Conservation (phyloP, 2,888 invertebrate species). For the Macroteleia sp. region DNA sequence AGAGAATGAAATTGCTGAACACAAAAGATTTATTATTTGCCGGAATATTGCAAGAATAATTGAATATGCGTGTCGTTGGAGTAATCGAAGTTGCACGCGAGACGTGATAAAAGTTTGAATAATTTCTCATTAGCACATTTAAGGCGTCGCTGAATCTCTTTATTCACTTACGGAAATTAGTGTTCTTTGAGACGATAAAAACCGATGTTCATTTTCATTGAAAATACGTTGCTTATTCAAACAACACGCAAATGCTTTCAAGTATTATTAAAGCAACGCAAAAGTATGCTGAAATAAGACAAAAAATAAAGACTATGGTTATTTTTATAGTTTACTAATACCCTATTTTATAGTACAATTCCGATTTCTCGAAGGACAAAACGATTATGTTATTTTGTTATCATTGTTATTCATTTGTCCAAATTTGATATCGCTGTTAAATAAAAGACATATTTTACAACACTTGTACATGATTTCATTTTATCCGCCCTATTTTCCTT, state of each 20-base stretch:
- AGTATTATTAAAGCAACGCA: slow-evolving; percentile 42
- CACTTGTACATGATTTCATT: slow-evolving; percentile 21
- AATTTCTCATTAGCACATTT: slow-evolving; percentile 57
- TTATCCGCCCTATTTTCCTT: slow-evolving; percentile 17
- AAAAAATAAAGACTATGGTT: slow-evolving; percentile 9
- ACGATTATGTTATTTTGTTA: slow-evolving; percentile 58
- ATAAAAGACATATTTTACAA: slow-evolving; percentile 59
- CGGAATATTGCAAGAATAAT: slow-evolving; percentile 15
- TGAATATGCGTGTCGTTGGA: slow-evolving; percentile 55
- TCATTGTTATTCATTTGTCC: slow-evolving; percentile 55
- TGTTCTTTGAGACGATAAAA: slow-evolving; percentile 58
- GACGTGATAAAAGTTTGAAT: slow-evolving; percentile 60
- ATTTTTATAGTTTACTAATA: slow-evolving; percentile 48
- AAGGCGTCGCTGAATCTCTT: slow-evolving; percentile 55
- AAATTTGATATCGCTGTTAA: slow-evolving; percentile 60
- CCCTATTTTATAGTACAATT: slow-evolving; percentile 37
- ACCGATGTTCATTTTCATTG: slow-evolving; percentile 39
- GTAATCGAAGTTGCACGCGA: slow-evolving; percentile 44
- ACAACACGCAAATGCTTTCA: slow-evolving; percentile 59
- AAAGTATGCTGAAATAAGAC: slow-evolving; percentile 43
- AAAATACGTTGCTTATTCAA: slow-evolving; percentile 55
- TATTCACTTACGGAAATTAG: slow-evolving; percentile 55
- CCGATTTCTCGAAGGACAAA: slow-evolving; percentile 37
- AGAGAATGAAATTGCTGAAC: not conserved
- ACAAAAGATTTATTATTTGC: slow-evolving; percentile 1